phyloP scores from a whole-genome alignment of 2,888 invertebrate genomes.

The Athalia cordata region DNA sequence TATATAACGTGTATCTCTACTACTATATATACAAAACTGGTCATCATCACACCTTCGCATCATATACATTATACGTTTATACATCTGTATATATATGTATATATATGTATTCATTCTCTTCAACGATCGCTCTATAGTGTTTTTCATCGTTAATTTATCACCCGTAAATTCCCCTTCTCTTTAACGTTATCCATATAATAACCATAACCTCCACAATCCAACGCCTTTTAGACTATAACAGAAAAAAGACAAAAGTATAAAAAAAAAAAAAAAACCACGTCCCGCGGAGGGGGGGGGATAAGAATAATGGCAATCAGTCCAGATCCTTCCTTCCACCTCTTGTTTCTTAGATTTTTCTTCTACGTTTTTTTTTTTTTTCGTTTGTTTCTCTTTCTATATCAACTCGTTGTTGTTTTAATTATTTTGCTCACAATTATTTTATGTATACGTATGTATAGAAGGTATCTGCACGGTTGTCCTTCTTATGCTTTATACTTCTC shows the following conservation, averaged over 20 bases:
- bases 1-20: too few relatives aligned
- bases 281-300: too few relatives aligned
- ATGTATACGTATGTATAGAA: not conserved
- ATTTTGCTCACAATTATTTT: not conserved
- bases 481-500: too few relatives aligned
- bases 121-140: not conserved
- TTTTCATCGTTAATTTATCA: conserved; percentile 21
- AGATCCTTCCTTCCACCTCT: not conserved
- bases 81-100: too few relatives aligned
- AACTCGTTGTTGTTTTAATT: not conserved
- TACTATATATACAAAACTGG: too few relatives aligned
- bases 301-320: too few relatives aligned
- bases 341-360: not conserved
- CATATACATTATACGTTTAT: too few relatives aligned
- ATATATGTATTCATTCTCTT: too few relatives aligned
- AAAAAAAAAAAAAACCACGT: too few relatives aligned
- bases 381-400: conserved; percentile 1
- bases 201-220: not conserved
- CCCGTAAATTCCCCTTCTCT: not conserved
- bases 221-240: too few relatives aligned
- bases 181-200: not conserved
- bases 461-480: not conserved
- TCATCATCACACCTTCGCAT: too few relatives aligned
- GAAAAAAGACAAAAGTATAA: too few relatives aligned
- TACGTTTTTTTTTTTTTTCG: not conserved